Base-by-base conservation (phyloP, 1,140 invertebrate species). In the Drosophila albomicans region DNA sequence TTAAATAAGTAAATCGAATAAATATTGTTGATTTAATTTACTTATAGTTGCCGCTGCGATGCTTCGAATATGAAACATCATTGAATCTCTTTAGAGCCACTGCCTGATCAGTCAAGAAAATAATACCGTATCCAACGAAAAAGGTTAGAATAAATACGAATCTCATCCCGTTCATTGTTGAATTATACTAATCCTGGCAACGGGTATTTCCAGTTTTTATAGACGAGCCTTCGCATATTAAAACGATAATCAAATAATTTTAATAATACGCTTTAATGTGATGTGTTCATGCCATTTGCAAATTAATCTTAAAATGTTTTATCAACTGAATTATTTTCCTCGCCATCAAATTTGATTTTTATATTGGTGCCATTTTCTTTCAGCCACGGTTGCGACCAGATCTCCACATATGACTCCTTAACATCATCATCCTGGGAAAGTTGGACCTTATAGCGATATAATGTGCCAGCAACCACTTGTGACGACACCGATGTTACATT, bases 381-480 rank as follows among this genome's bases (percentile, higher is more conserved):
- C 15, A 64, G 48, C 61, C 61, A 64, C 5, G 61, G 61, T 1
- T 35, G 61, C 6, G 4, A 41, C 61, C 61, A 64, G 61, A 91
- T 86, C 59, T 78, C 45, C 11, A 91, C 81, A 3, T 74, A 48
- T 54, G 77, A 72, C n/a, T 77, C 49, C 41, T 86, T 89, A 20
- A 58, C 57, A 1, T 28, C 61, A 1, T 86, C 49, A 0, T 63
- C 81, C 59, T 87, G 67, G 7, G 70, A 38, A 20, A 91, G 69
- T 25, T 91, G 75, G 5, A 79, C 79, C 45, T 89, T 73, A 48
- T 75, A 85, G 38, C 28, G 56, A 5, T 81, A 68, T 6, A 81
- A 57, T 1, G 4, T 35, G 45, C 89, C 89, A 6, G 89, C 43
- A 5, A 91, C 89, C 1, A 79, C 56, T 59, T 91, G 89, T 1